Conservation (phyloP, 2,113 vertebrate species). For the Atlantisia rogersi region DNA sequence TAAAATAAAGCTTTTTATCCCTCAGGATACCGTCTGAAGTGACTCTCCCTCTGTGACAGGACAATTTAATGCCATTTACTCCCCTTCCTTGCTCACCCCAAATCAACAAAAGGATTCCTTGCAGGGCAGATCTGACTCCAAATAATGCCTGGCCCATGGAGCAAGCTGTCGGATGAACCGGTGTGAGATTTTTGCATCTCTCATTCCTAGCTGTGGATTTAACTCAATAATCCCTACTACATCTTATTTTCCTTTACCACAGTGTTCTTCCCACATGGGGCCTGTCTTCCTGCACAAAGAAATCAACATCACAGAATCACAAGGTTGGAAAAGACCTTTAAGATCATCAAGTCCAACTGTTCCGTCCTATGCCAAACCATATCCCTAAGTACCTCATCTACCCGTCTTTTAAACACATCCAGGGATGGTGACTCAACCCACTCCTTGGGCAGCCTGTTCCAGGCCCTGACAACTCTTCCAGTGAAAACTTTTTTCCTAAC, state of each 20-base stretch:
- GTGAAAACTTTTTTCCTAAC: too few species aligned
- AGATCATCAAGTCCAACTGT: too few species aligned
- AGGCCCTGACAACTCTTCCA: too few species aligned
- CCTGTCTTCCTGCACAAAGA: not conserved
- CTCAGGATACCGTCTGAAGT: not conserved
- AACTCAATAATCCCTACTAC: not conserved
- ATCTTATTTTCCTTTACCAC: not conserved
- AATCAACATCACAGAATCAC: not conserved
- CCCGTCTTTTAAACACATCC: too few species aligned
- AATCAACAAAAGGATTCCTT: not conserved
- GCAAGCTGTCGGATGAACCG: not conserved
- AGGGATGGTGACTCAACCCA: too few species aligned
- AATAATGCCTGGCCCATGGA: not conserved
- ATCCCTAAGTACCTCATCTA: too few species aligned
- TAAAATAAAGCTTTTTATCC: not conserved
- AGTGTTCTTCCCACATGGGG: fast-evolving
- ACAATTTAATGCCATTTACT: not conserved
- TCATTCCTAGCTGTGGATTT: not conserved
- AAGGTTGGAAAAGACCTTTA: too few species aligned
- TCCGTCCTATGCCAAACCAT: too few species aligned
- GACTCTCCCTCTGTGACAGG: not conserved
- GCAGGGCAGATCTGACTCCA: not conserved
- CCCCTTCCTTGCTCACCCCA: not conserved
- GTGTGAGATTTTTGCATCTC: not conserved
- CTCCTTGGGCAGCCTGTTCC: too few species aligned